phyloP scores from a whole-genome alignment of 2,797 vertebrate species.

The Pantherophis alleghaniensis region DNA sequence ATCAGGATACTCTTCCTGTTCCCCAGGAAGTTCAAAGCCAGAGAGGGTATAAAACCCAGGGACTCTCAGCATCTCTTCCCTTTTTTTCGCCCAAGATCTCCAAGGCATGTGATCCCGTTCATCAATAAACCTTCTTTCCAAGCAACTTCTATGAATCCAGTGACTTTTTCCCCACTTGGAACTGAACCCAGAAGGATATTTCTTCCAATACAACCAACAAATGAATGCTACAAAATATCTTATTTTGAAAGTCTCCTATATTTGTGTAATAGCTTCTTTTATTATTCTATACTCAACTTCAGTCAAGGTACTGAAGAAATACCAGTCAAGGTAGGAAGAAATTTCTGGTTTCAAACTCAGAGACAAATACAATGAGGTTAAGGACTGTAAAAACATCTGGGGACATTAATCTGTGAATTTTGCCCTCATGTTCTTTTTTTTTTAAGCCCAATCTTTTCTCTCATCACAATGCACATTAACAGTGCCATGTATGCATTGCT shows the following conservation, averaged over 20 bases:
- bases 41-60: too few species aligned
- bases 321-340: neutral
- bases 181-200: too few species aligned
- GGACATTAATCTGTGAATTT: neutral
- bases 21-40: too few species aligned
- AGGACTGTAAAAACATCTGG: neutral
- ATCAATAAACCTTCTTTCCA: too few species aligned
- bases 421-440: neutral
- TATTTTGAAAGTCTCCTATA: neutral
- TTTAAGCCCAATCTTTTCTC: neutral
- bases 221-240: neutral
- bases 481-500: neutral
- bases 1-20: too few species aligned
- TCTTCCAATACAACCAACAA: neutral
- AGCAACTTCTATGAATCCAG: too few species aligned
- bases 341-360: neutral
- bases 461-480: neutral
- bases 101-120: too few species aligned
- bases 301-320: neutral
- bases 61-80: too few species aligned
- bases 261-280: neutral
- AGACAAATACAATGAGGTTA: neutral
- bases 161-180: too few species aligned
- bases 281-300: neutral
- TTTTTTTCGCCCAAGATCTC: too few species aligned